Conservation (phyloP, 2,113 vertebrate genomes). For the Menidia beryllina region DNA sequence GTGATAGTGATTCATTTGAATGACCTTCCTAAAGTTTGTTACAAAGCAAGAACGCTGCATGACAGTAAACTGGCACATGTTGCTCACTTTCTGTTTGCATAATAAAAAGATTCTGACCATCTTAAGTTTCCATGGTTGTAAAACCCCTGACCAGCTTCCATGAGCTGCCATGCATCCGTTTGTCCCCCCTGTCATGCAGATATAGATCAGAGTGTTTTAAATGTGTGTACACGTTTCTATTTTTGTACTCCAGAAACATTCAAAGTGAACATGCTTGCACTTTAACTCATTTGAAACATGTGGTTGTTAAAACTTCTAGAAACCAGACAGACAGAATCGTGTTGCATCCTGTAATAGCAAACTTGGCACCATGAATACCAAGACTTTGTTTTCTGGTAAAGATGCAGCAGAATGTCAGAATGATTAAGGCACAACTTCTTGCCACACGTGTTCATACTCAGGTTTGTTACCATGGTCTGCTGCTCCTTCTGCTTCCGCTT, state of each 20-base stretch:
- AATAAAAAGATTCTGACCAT: neutral
- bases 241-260: neutral
- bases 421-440: neutral
- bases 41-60: constrained; percentile 21
- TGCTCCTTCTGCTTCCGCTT: constrained; percentile 42
- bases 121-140: neutral
- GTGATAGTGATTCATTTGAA: constrained; percentile 41
- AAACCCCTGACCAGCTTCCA: neutral
- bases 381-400: neutral
- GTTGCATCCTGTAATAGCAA: neutral
- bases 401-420: neutral
- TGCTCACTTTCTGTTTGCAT: neutral
- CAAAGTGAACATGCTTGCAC: neutral
- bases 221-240: neutral
- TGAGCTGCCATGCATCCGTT: neutral
- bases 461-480: constrained; percentile 32
- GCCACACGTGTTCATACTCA: neutral
- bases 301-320: neutral
- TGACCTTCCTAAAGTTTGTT: constrained; percentile 47
- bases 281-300: constrained; percentile 2
- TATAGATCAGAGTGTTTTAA: constrained; percentile 2
- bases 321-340: neutral
- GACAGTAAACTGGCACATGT: neutral
- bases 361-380: neutral
- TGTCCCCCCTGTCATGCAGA: neutral